Base-by-base conservation (phyloP, 2,113 vertebrate genomes). In the Rhinolophus ferrumequinum region DNA sequence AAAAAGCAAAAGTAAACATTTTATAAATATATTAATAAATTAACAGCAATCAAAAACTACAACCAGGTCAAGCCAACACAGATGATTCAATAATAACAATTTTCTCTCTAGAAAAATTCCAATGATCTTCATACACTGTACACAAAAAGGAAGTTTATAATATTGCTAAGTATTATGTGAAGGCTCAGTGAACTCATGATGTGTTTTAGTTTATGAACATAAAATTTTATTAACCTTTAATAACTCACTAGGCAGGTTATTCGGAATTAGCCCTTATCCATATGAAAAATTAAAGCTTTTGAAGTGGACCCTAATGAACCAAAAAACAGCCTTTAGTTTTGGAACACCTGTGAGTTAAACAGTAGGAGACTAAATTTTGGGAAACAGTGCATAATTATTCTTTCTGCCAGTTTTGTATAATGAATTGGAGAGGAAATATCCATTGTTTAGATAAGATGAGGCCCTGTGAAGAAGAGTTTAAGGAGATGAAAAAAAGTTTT, bases 141-240 rank as follows among this genome's bases (percentile, higher is more conserved):
- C 15, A 73, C 21, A 81, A 41, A 69, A 38, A 85, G 13, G 8
- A 69, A 81, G 14, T 44, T 80, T 62, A 58, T 26, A 16, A 30
- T 69, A 8, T 69, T 81, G n/a, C 4, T 24, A 76, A 75, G 35
- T 19, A 44, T 70, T 77, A 28, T 83, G 26, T 80, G 77, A 79
- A 52, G 33, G 76, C 19, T 75, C 50, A 69, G 30, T 52, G 64
- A 92, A 85, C 24, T 88, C 50, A 56, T 14, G 22, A 79, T 52
- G 10, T 88, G 7, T 69, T 96, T 89, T 60, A 88, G 72, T 64
- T 94, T 24, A 70, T 85, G 33, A 94, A 33, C 9, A 85, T 86
- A 19, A 44, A 8, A 24, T 75, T 92, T 85, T 77, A 73, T 66
- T 79, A 79, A 82, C 7, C 30, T 12, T 86, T 72, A 54, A 56